These are phyloP conservation scores for Xylota segnis DNA, from an alignment of 2,888 invertebrate genomes.

Conservation along the genomic window DNA sequence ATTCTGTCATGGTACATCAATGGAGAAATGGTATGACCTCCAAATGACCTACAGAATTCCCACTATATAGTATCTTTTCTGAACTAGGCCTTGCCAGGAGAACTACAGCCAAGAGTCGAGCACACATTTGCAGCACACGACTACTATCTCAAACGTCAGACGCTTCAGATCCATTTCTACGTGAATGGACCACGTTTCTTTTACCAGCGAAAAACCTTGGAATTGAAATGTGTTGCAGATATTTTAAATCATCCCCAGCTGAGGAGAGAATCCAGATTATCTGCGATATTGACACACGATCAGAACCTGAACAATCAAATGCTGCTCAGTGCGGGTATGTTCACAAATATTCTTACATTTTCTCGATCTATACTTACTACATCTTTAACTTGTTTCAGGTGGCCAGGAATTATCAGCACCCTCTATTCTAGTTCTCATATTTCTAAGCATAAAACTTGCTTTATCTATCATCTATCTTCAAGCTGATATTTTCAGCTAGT, in stretches of 20 bases:
- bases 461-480: conserved; percentile 40
- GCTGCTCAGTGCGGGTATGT: conserved; percentile 75
- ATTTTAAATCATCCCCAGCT: conserved; percentile 77
- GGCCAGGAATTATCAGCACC: conserved; percentile 33
- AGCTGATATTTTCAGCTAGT: conserved; percentile 60
- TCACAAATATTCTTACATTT: not conserved
- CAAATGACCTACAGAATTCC: not conserved
- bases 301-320: conserved; percentile 79
- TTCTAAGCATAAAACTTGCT: conserved; percentile 27
- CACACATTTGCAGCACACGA: conserved; percentile 78
- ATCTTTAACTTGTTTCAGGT: conserved; percentile 33
- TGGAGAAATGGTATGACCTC: conserved; percentile 77
- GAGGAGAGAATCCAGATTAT: conserved; percentile 73
- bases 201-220: conserved; percentile 74
- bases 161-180: conserved; percentile 78
- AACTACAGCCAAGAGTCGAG: conserved; percentile 78
- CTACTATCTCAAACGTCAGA: conserved; percentile 78
- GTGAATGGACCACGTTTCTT: conserved; percentile 78
- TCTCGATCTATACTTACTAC: not conserved
- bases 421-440: conserved; percentile 13
- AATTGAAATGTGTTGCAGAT: conserved; percentile 79
- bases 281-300: conserved; percentile 75
- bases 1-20: conserved; percentile 79
- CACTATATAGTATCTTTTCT: not conserved
- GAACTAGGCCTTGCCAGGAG: conserved; percentile 75